Evolutionary conservation across 2,888 invertebrate species (phyloP), one percentile per base, ranked within the genome.

Genomic region (Hydrotaea cyrtoneurina): DNA sequence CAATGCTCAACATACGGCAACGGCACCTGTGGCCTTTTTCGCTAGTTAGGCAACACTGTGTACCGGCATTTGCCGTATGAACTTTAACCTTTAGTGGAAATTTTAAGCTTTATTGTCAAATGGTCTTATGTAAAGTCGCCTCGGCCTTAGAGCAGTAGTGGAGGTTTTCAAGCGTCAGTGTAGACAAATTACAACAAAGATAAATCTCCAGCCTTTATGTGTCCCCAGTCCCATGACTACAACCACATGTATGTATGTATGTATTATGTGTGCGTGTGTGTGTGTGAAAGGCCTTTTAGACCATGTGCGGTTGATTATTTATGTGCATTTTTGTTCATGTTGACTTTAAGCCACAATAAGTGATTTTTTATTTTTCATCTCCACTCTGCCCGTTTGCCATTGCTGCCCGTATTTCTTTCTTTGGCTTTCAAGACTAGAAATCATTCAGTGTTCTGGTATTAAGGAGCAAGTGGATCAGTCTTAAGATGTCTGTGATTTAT

Each of bases 71-170:
- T 23, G 2, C 17, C n/a, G 31, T 64, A 26, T 13, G 66, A 81
- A 79, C 81, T 72, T 85, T 81, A 81, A 79, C 79, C 78, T 39
- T 69, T 69, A 69, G 59, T 57, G 72, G 31, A 76, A 79, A 78
- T 69, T 76, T 64, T 76, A 73, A 84, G 46, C 50, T 43, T 66
- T 17, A 55, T 43, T 69, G 55, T 66, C 77, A 66, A 77, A 77
- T 43, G 39, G 26, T 46, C 69, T 46, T 69, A 69, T 13, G 31
- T 10, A 0, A n/a, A n/a, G n/a, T n/a, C n/a, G n/a, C n/a, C n/a
- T n/a, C 5, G 17, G 15, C 17, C 17, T 66, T n/a, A 13, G 36
- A n/a, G 64, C 17, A 36, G 31, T 2, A 31, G 31, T 31, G 31
- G 3, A 31, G 15, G 7, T 26, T 62, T 36, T 31, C 11, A 62